These are phyloP conservation scores for Drosophila helvetica DNA, from an alignment of 2,888 invertebrate genomes.

Conservation along the genomic window DNA sequence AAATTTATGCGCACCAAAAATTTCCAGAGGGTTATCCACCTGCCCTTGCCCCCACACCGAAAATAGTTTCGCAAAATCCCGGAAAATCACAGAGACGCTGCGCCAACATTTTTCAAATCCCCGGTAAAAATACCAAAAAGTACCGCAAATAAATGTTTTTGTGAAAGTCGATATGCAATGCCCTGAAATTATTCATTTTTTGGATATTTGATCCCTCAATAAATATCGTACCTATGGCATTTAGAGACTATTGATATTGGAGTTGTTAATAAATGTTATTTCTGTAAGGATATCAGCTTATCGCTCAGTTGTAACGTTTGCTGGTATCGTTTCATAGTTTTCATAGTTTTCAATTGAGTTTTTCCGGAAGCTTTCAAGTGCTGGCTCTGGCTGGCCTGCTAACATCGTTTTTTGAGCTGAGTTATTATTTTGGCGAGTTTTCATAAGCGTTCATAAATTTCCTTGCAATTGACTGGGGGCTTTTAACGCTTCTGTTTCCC, in stretches of 20 bases:
- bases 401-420: constrained; percentile 19
- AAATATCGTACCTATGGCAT: neutral
- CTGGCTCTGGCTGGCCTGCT: neutral
- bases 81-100: constrained; percentile 34
- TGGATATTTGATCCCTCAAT: neutral
- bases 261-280: neutral
- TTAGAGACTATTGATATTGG: neutral
- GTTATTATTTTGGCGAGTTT: constrained; percentile 17
- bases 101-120: constrained; percentile 51
- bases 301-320: neutral
- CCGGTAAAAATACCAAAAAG: neutral
- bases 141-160: neutral
- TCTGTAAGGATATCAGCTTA: neutral
- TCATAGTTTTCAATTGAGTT: constrained; percentile 1
- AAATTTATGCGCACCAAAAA: constrained; percentile 43
- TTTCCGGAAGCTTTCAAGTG: neutral
- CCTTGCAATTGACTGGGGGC: constrained; percentile 20
- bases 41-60: no score
- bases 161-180: neutral
- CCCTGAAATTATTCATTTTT: constrained; percentile 2
- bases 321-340: neutral
- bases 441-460: constrained; percentile 22
- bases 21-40: constrained; percentile 11
- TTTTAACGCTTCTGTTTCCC: constrained; percentile 5
- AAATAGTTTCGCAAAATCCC: constrained; percentile 28